Evolutionary conservation across 2,888 invertebrate species (phyloP).

Genomic region (Mesochorus sp.): DNA sequence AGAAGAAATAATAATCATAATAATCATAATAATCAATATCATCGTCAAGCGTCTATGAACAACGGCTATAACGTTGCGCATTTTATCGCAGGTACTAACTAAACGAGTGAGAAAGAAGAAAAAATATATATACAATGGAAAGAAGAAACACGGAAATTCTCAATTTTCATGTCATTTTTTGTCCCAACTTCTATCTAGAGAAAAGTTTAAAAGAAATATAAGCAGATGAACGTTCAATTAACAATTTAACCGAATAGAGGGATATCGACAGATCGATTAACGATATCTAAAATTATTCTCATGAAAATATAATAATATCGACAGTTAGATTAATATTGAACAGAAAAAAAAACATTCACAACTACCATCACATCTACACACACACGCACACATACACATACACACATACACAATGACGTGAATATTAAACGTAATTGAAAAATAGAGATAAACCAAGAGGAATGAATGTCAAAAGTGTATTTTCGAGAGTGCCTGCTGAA

Average conservation of each 20-base stretch:
- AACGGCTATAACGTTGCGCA: slow-evolving; percentile 54
- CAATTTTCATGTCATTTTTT: slow-evolving; percentile 8
- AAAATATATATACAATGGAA: background rate
- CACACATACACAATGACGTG: slow-evolving; percentile 3
- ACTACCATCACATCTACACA: too few species aligned
- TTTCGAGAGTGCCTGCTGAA: slow-evolving; percentile 43
- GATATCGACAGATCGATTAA: slow-evolving; percentile 41
- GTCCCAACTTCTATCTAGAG: slow-evolving; percentile 26
- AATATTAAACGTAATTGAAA: slow-evolving; percentile 27
- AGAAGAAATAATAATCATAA: too few species aligned
- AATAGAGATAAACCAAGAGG: background rate
- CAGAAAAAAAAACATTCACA: background rate
- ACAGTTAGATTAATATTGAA: background rate
- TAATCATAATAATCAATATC: background rate
- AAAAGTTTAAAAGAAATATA: background rate
- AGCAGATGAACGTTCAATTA: slow-evolving; percentile 35
- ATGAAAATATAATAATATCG: slow-evolving; percentile 35
- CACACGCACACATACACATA: background rate
- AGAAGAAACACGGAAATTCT: background rate
- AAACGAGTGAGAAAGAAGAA: background rate
- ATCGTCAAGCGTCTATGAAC: slow-evolving; percentile 27
- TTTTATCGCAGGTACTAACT: slow-evolving; percentile 52
- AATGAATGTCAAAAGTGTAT: slow-evolving; percentile 18
- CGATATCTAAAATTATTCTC: slow-evolving; percentile 1
- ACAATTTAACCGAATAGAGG: slow-evolving; percentile 39